Percentiles rank a stretch among this genome's conserved stretches.
These are phyloP conservation scores for Amphipyra berbera DNA, from an alignment of 2,888 invertebrate species.

Conservation along the genomic window DNA sequence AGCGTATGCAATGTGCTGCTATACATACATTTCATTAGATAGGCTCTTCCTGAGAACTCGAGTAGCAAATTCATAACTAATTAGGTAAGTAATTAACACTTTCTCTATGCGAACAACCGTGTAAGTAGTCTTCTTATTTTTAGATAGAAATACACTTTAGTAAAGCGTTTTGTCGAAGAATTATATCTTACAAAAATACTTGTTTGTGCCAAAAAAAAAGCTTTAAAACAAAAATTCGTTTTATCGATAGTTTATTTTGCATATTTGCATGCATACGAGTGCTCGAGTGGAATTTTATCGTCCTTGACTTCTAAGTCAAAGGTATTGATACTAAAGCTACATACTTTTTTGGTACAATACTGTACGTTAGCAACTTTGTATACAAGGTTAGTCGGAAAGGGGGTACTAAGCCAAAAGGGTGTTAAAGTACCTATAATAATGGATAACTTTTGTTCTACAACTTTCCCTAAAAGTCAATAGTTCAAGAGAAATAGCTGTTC, in stretches of 20 bases:
- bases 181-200: slow-evolving; percentile 24
- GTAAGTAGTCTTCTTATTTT: no score
- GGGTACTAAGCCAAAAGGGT: no score
- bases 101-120: not conserved
- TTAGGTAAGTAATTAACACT: not conserved
- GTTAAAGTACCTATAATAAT: no score
- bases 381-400: no score
- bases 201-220: slow-evolving; percentile 21
- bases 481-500: no score
- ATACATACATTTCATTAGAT: not conserved
- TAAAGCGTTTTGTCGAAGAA: slow-evolving; percentile 5
- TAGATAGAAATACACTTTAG: no score
- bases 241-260: slow-evolving; percentile 9
- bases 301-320: slow-evolving; percentile 27
- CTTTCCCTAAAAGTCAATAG: no score
- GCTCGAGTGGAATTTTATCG: slow-evolving; percentile 2
- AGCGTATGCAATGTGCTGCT: slow-evolving; percentile 13
- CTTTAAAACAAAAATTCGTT: slow-evolving; percentile 20
- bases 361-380: no score
- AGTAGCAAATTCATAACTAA: not conserved
- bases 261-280: slow-evolving; percentile 13
- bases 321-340: slow-evolving; percentile 1
- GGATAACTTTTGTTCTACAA: no score
- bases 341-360: not conserved
- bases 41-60: not conserved